phyloP scores from a whole-genome alignment of 2,888 invertebrate species.

The Mythimna albipuncta region DNA sequence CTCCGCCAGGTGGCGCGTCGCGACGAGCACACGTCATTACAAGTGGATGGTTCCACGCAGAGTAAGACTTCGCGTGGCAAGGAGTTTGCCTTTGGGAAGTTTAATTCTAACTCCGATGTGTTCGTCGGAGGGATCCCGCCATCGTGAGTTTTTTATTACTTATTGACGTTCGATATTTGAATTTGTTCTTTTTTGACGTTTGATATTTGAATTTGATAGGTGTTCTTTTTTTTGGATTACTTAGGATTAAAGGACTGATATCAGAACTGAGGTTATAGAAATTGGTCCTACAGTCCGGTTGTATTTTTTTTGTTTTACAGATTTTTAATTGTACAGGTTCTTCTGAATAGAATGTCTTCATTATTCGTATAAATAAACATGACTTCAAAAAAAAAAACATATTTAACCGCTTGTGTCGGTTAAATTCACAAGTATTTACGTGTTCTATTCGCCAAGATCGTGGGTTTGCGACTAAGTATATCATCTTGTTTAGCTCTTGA shows the following conservation, averaged over 20 bases:
- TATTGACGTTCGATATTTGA: constrained; percentile 14
- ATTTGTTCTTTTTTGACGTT: constrained; percentile 22
- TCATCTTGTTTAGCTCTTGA: too few relatives aligned
- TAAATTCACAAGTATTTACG: too few relatives aligned
- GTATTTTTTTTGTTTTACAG: background rate
- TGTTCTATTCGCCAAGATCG: too few relatives aligned
- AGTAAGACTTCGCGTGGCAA: constrained; percentile 95
- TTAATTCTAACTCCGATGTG: constrained; percentile 97
- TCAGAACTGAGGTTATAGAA: background rate
- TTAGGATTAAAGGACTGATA: background rate
- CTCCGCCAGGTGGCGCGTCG: constrained; percentile 92
- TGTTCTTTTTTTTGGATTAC: background rate
- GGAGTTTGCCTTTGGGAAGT: constrained; percentile 97
- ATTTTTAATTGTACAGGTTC: background rate
- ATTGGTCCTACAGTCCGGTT: background rate
- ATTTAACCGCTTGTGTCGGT: too few relatives aligned
- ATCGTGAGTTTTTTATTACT: constrained; percentile 89
- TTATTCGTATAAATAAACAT: background rate
- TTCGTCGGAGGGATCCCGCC: constrained; percentile 99
- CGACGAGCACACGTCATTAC: constrained; percentile 95
- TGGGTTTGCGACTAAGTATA: too few relatives aligned
- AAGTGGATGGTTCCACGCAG: constrained; percentile 96
- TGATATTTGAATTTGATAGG: constrained; percentile 17
- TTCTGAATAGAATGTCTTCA: background rate
- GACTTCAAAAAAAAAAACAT: too few relatives aligned